These are phyloP conservation scores for Salvelinus alpinus DNA, from an alignment of 2,113 vertebrate genomes.

Conservation along the genomic window DNA sequence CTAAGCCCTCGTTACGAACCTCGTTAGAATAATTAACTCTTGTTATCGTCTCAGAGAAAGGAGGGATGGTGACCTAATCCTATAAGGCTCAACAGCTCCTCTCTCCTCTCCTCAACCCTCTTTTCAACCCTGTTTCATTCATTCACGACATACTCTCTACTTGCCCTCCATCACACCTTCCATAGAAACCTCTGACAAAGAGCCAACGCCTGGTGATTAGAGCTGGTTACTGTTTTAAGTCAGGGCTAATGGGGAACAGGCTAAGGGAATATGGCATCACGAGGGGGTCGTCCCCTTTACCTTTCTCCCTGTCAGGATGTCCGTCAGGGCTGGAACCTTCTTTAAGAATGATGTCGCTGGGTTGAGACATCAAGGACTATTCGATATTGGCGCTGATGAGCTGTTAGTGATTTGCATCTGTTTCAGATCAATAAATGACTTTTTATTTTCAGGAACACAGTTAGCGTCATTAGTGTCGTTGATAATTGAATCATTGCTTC, in stretches of 20 bases:
- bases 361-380: too few species aligned
- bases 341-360: neutral
- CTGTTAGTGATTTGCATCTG: too few species aligned
- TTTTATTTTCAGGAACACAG: too few species aligned
- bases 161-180: neutral
- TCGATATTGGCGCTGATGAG: too few species aligned
- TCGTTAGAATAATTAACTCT: conserved; percentile 5
- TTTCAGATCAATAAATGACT: too few species aligned
- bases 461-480: too few species aligned
- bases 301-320: neutral
- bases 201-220: neutral
- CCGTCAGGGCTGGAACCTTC: neutral
- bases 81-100: neutral
- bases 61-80: conserved; percentile 7
- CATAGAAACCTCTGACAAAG: neutral
- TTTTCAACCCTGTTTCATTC: neutral
- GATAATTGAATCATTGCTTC: too few species aligned
- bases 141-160: neutral
- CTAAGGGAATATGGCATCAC: neutral
- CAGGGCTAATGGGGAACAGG: neutral
- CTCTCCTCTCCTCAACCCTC: neutral
- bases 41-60: neutral
- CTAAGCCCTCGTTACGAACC: conserved; percentile 24
- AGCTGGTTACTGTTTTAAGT: neutral
- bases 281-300: neutral